Base-by-base conservation (phyloP, 2,797 vertebrate genomes). In the Bradypus variegatus region DNA sequence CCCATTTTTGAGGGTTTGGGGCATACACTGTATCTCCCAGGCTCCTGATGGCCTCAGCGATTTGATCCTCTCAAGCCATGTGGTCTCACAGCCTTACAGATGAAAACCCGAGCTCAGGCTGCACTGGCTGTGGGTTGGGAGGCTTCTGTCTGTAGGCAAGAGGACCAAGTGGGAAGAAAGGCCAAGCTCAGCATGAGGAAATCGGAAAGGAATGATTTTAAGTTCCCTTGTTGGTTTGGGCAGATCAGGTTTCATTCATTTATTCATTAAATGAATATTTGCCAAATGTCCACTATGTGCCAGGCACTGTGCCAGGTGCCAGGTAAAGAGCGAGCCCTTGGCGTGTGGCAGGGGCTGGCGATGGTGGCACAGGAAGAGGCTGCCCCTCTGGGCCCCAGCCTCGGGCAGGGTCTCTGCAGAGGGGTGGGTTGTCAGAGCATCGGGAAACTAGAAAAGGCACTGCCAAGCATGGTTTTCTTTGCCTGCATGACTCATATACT, bases 171-270 rank as follows among this genome's bases (percentile, higher is more conserved):
- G 45, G 69, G 60, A 94, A 88, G 84, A 60, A 89, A 87, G 77
- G 45, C 31, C 50, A 77, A 31, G 16, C 6, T 89, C 93, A 75
- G 29, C 21, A 36, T 38, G 38, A 91, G 29, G 72, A 81, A 73
- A 58, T 81, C 48, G 75, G 60, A 50, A 89, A 81, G 67, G 82
- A 80, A 33, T 94, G 83, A 86, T 25, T 88, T 50, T 88, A 72
- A n/a, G 50, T 48, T 77, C 62, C 64, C 29, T 80, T 88, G 78
- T n/a, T 84, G 75, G 78, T 60, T 89, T 55, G 15, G 7, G 45
- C 38, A 93, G 76, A 73, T 21, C 73, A 8, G 19, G 8, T 80
- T 93, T 64, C 73, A 84, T 89, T 94, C 50, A 79, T 80, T 82
- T 62, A 33, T 67, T 91, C 64, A 55, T 8, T 89, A 38, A 73